Evolutionary conservation across 2,888 invertebrate species (phyloP), one percentile per base, ranked within the genome.

Genomic region (Hirtodrosophila trivittata): DNA sequence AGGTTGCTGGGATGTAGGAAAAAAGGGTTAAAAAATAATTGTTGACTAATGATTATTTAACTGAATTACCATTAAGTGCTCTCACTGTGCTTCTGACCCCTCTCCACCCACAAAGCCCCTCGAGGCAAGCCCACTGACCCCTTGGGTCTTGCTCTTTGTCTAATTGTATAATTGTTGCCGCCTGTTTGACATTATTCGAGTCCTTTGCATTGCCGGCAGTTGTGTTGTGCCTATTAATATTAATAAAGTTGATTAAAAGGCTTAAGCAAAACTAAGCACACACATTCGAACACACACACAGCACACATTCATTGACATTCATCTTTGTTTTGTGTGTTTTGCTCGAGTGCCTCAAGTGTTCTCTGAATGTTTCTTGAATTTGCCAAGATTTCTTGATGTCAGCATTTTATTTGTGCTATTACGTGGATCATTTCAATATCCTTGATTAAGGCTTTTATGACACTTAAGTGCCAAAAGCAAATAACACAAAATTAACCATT

Each of bases 21-120:
- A 21, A 21, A 21, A 21, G 18, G 18, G 18, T 21, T 21, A 28
- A 18, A 14, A 43, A 59, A 49, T 54, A 46, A 56, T 16, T 49
- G 75, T 76, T 82, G 86, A 82, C 75, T 82, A 87, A 82, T 85
- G 86, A 82, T 77, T 82, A 72, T 82, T 85, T 87, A 77, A 85
- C 82, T 75, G 87, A 80, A 80, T 86, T 86, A 86, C 65, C 76
- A 83, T 86, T 76, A 80, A 69, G 72, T 67, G 64, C 37, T 46
- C 47, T 46, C 45, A 45, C 47, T 46, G 51, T 13, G 45, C 16
- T 49, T 33, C 38, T 46, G 56, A 16, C 18, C 28, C 25, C 37
- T 12, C 1, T 0, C 4, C 41, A 3, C 8, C 1, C n/a, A 13
- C 1, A 1, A 28, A 28, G 3, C 10, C 13, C 10, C 6, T 9